phyloP scores from a whole-genome alignment of 2,888 invertebrate genomes.

The Ophioninae sp. region DNA sequence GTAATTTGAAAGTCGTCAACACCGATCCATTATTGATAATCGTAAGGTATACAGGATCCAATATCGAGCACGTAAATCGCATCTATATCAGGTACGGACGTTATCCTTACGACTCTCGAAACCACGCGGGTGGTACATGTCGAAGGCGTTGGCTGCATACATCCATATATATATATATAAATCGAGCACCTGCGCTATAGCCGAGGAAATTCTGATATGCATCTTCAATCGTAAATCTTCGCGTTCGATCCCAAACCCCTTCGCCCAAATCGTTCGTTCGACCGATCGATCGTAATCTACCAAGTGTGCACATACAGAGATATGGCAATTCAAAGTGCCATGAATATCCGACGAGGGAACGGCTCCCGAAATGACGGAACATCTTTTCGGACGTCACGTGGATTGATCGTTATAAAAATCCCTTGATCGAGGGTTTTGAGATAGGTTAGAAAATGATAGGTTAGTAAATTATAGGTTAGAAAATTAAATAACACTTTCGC shows the following conservation, averaged over 20 bases:
- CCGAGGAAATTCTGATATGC: constrained; percentile 52
- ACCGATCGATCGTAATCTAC: constrained; percentile 6
- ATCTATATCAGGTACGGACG: constrained; percentile 10
- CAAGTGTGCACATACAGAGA: not conserved
- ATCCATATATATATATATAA: not conserved
- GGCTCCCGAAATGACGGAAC: not conserved
- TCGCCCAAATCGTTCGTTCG: constrained; percentile 17
- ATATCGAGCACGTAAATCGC: constrained; percentile 59
- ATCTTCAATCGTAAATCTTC: constrained; percentile 49
- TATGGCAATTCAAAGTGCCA: not conserved
- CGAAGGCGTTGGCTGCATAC: not conserved
- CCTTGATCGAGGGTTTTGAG: too few species aligned
- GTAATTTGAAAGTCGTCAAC: constrained; percentile 9
- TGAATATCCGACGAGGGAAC: not conserved
- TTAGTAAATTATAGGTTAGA: too few species aligned
- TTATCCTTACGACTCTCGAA: constrained; percentile 31
- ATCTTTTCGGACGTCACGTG: not conserved
- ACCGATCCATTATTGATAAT: constrained; percentile 35
- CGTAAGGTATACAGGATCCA: constrained; percentile 7
- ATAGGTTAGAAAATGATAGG: too few species aligned
- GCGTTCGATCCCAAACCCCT: constrained; percentile 25
- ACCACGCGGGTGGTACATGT: constrained; percentile 7
- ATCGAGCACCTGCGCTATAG: constrained; percentile 33
- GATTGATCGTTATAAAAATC: not conserved
- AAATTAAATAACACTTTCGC: too few species aligned